These are phyloP conservation scores for Gymnopithys bicolor DNA, from an alignment of 2,797 vertebrate genomes.

Conservation along the genomic window DNA sequence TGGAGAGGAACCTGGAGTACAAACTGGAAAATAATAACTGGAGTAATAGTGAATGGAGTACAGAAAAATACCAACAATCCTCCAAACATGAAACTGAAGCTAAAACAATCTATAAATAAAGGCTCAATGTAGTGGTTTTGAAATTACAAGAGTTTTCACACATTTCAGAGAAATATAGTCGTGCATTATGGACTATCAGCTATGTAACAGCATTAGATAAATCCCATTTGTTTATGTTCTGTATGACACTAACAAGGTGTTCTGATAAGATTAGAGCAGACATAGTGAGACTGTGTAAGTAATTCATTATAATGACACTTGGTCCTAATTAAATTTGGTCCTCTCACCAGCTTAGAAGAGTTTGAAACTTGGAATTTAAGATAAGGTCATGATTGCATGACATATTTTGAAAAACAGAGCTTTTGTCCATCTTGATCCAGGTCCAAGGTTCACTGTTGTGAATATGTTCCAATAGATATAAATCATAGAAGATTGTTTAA, in stretches of 20 bases:
- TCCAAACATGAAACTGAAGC: background rate
- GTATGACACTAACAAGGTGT: background rate
- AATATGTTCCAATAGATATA: background rate
- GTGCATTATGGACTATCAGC: background rate
- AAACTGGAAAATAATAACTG: background rate
- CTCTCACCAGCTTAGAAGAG: background rate
- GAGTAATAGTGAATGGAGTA: background rate
- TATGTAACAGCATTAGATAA: background rate
- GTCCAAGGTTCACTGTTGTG: background rate
- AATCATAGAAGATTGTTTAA: background rate
- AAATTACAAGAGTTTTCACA: background rate
- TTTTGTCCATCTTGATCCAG: background rate
- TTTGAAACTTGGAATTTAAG: background rate
- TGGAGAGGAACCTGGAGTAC: background rate
- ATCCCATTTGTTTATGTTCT: background rate
- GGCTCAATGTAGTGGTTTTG: background rate
- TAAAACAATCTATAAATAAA: background rate
- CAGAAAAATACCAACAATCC: background rate
- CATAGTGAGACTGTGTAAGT: background rate
- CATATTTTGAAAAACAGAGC: background rate
- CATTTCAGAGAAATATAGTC: background rate
- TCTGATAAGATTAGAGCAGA: background rate
- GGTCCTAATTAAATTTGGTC: background rate
- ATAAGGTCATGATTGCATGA: background rate
- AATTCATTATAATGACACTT: background rate